These are phyloP conservation scores for Agraylea sexmaculata DNA, from an alignment of 1,140 invertebrate genomes.

Conservation along the genomic window DNA sequence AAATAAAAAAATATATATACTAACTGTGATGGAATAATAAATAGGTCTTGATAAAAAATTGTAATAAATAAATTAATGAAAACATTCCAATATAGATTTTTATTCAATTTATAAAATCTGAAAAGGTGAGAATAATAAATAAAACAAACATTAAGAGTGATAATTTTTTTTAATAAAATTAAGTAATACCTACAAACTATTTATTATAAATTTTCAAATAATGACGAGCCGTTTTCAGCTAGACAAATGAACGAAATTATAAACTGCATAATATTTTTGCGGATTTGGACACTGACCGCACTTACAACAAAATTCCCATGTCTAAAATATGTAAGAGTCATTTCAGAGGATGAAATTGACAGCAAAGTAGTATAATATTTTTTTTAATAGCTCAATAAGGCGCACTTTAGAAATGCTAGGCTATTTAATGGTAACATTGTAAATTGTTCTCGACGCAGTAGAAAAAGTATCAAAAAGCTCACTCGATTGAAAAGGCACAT, in stretches of 20 bases:
- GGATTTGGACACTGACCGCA: not conserved
- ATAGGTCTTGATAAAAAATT: not conserved
- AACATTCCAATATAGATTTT: not conserved
- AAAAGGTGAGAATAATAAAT: slow-evolving; percentile 7
- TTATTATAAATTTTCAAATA: slow-evolving; percentile 13
- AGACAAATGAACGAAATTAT: not conserved
- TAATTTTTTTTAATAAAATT: slow-evolving; percentile 20
- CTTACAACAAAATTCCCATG: slow-evolving; percentile 2
- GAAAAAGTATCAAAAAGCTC: no score
- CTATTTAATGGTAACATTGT: slow-evolving; percentile 11
- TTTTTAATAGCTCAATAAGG: not conserved
- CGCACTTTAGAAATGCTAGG: no score
- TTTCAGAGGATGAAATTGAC: not conserved
- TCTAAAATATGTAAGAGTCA: not conserved
- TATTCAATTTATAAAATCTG: not conserved
- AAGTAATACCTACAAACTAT: slow-evolving; percentile 18
- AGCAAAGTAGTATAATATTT: slow-evolving; percentile 5
- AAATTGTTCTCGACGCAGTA: no score
- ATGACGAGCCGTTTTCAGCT: slow-evolving; percentile 3
- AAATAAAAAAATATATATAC: no score
- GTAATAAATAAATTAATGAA: not conserved
- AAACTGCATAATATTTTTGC: not conserved
- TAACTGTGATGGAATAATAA: no score
- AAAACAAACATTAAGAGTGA: slow-evolving; percentile 10
- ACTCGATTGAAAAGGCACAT: no score